Conservation (phyloP, 2,113 vertebrate genomes). For the Notothenia coriiceps region DNA sequence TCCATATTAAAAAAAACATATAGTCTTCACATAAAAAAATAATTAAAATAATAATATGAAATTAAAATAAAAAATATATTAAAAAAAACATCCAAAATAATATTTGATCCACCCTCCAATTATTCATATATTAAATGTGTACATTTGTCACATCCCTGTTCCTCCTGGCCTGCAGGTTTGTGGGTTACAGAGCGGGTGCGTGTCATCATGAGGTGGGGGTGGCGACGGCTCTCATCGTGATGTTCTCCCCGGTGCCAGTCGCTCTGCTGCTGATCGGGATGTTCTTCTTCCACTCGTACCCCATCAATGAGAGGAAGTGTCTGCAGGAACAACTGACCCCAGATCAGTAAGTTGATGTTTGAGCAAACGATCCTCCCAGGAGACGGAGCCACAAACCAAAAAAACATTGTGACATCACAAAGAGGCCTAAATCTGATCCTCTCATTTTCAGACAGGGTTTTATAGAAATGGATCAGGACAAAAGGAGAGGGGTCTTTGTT, state of each 20-base stretch:
- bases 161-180: slow-evolving; percentile 73
- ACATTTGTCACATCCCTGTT: background rate
- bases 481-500: no score
- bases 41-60: no score
- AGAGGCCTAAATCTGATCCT: no score
- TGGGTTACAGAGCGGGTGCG: slow-evolving; percentile 79
- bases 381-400: no score
- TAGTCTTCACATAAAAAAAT: no score
- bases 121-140: background rate
- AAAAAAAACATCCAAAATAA: no score
- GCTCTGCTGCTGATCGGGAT: slow-evolving; percentile 80
- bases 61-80: no score
- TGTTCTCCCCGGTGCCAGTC: slow-evolving; percentile 81
- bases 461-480: no score
- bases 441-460: no score
- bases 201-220: slow-evolving; percentile 75
- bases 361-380: background rate
- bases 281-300: slow-evolving; percentile 79
- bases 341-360: slow-evolving; percentile 54
- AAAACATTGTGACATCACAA: no score
- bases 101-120: background rate
- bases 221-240: slow-evolving; percentile 74
- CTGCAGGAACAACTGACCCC: slow-evolving; percentile 51
- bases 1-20: no score
- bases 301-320: slow-evolving; percentile 75